These are phyloP conservation scores for Cataglyphis livida DNA, from an alignment of 2,888 invertebrate species.

Conservation along the genomic window DNA sequence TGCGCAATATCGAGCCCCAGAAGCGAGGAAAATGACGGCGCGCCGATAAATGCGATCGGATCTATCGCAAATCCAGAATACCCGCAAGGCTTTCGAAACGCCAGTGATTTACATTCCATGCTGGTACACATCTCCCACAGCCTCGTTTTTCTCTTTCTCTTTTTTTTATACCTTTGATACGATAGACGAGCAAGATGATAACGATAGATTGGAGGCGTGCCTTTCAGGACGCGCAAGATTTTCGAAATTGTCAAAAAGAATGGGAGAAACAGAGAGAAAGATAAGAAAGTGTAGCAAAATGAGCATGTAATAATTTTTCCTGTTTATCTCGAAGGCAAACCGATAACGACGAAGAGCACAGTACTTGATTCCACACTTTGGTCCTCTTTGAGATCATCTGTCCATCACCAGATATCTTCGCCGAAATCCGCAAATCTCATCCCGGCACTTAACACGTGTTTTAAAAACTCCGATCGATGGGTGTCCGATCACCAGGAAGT, in stretches of 20 bases:
- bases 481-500: neutral
- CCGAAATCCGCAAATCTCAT: neutral
- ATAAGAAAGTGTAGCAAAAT: neutral
- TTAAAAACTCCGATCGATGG: neutral
- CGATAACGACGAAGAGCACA: neutral
- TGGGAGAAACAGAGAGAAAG: neutral
- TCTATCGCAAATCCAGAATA: conserved; percentile 40
- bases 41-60: conserved; percentile 40
- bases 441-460: neutral
- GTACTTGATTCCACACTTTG: neutral
- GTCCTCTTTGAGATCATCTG: neutral
- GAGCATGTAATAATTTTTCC: conserved; percentile 20
- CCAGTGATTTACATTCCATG: conserved; percentile 39
- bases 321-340: conserved; percentile 32
- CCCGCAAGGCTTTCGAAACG: conserved; percentile 35
- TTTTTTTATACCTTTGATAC: neutral
- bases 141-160: neutral
- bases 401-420: neutral
- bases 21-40: conserved; percentile 33
- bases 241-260: neutral
- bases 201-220: neutral
- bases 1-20: neutral
- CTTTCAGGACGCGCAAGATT: conserved; percentile 21
- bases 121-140: neutral
- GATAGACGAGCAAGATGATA: conserved; percentile 44